These are phyloP conservation scores for Drosophila repletoides DNA, from an alignment of 1,140 invertebrate genomes.

Conservation along the genomic window DNA sequence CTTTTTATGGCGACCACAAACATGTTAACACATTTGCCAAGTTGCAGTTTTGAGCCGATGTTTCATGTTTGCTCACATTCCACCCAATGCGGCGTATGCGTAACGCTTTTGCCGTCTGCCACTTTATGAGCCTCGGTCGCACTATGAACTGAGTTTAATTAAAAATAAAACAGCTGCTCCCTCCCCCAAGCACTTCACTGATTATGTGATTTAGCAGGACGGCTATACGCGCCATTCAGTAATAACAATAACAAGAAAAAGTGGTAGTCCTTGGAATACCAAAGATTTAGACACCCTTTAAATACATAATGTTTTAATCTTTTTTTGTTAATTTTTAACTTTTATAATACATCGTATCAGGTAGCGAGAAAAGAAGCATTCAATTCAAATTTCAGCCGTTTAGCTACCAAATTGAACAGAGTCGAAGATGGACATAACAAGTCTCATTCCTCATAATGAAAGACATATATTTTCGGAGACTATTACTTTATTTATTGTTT, in stretches of 20 bases:
- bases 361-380: too few relatives aligned
- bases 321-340: too few relatives aligned
- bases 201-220: slow-evolving; percentile 52
- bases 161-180: slow-evolving; percentile 64
- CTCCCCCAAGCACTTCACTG: slow-evolving; percentile 25
- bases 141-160: slow-evolving; percentile 58
- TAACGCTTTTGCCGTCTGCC: slow-evolving; percentile 35
- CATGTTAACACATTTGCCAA: slow-evolving; percentile 70
- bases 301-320: too few relatives aligned
- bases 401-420: too few relatives aligned
- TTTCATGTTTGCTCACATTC: slow-evolving; percentile 12
- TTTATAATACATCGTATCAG: too few relatives aligned
- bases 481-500: too few relatives aligned
- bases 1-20: slow-evolving; percentile 69
- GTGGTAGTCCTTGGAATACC: background rate
- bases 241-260: slow-evolving; percentile 26
- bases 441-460: too few relatives aligned
- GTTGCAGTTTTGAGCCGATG: slow-evolving; percentile 39
- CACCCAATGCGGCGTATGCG: slow-evolving; percentile 47
- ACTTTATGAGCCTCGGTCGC: slow-evolving; percentile 54
- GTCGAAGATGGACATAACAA: too few relatives aligned
- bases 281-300: too few relatives aligned
- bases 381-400: too few relatives aligned
- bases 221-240: background rate
- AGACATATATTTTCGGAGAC: too few relatives aligned